Conservation (phyloP, 1,140 invertebrate species). For the Mycetomoellerius zeteki region DNA sequence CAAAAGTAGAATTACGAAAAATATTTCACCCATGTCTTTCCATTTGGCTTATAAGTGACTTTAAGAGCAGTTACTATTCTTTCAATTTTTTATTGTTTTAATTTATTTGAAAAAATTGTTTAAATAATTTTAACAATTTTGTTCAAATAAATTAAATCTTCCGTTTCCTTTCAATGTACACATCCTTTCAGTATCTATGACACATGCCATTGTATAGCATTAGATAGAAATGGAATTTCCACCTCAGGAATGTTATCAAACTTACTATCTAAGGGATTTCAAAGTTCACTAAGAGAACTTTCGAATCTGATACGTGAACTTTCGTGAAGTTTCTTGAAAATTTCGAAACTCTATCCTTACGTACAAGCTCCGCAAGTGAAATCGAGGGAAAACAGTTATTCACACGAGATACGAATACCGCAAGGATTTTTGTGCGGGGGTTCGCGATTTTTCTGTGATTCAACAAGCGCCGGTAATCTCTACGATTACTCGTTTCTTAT, state of each 20-base stretch:
- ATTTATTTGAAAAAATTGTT: no score
- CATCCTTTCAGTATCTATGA: background rate
- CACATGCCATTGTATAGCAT: background rate
- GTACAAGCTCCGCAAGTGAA: background rate
- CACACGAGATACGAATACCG: background rate
- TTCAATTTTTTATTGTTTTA: no score
- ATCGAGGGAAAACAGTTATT: slow-evolving; percentile 3
- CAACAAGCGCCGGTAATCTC: background rate
- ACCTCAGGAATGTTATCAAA: background rate
- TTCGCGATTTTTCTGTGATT: background rate
- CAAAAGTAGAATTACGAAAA: no score
- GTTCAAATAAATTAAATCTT: no score
- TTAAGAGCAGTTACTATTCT: no score
- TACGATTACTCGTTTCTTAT: slow-evolving; percentile 5
- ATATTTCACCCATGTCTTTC: no score
- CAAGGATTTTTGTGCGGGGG: background rate
- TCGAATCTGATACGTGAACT: background rate
- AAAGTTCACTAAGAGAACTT: slow-evolving; percentile 14
- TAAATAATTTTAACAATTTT: no score
- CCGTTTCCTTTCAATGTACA: no score
- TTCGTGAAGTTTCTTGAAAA: background rate
- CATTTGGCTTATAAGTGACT: no score
- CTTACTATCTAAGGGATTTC: slow-evolving; percentile 9
- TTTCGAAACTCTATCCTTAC: background rate
- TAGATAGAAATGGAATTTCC: background rate